Conservation (phyloP, 2,113 vertebrate species). For the Struthio camelus region DNA sequence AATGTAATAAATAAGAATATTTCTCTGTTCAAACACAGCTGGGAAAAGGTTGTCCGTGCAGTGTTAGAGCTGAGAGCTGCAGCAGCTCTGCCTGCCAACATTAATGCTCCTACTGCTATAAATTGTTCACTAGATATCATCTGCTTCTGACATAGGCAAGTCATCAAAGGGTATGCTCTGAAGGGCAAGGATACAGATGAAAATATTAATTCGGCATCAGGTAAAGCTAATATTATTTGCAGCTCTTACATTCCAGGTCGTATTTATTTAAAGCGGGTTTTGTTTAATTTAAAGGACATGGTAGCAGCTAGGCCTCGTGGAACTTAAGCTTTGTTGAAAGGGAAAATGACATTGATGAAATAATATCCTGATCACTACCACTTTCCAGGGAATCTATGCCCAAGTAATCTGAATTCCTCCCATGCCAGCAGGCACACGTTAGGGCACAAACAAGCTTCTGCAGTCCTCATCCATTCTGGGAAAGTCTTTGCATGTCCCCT, state of each 20-base stretch:
- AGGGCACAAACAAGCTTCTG: not conserved
- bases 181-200: not conserved
- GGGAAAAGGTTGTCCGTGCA: not conserved
- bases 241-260: not conserved
- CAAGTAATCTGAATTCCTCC: not conserved
- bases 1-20: not conserved
- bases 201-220: not conserved
- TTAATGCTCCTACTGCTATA: not conserved
- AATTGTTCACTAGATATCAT: not conserved
- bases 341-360: not conserved
- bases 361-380: not conserved
- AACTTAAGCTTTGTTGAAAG: not conserved
- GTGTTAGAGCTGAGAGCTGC: not conserved
- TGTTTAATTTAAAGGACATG: not conserved
- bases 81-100: not conserved
- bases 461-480: not conserved
- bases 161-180: not conserved
- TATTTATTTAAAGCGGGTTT: not conserved
- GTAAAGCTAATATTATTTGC: not conserved
- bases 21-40: not conserved
- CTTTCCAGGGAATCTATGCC: not conserved
- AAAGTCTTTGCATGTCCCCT: not conserved
- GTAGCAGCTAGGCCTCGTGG: not conserved
- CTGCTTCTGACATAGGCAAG: not conserved
- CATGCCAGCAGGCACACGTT: not conserved